Evolutionary conservation across 1,140 invertebrate genomes (phyloP).

Genomic region (Dinoponera quadriceps): DNA sequence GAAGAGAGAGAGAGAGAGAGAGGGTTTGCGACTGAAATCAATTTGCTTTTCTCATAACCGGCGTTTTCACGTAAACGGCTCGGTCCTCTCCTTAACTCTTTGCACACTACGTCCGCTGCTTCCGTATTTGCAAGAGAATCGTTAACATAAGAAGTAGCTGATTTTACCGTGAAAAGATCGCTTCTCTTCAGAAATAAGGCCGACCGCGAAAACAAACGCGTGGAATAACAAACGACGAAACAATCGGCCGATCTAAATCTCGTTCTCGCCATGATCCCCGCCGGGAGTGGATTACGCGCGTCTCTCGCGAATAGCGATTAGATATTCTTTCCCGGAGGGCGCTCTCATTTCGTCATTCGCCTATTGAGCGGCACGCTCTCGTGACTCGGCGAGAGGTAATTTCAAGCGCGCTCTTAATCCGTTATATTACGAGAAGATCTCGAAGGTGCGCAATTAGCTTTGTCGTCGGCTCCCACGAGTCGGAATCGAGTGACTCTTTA

Average conservation of each 20-base stretch:
- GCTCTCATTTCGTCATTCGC: constrained; percentile 10
- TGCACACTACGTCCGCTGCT: not conserved
- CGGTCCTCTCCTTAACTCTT: constrained; percentile 2
- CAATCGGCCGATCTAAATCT: constrained; percentile 20
- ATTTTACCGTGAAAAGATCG: no score
- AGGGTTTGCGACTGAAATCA: constrained; percentile 21
- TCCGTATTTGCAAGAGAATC: not conserved
- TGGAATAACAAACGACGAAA: not conserved
- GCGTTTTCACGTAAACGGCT: not conserved
- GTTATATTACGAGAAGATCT: constrained; percentile 53
- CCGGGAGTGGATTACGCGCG: constrained; percentile 22
- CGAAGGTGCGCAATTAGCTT: constrained; percentile 61
- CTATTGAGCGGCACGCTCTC: constrained; percentile 37
- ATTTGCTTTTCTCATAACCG: constrained; percentile 31
- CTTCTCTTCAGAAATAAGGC: no score
- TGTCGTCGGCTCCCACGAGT: constrained; percentile 25
- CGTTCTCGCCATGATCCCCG: constrained; percentile 6
- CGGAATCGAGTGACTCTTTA: constrained; percentile 51
- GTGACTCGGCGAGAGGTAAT: constrained; percentile 49
- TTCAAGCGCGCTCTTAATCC: constrained; percentile 57
- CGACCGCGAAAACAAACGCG: no score
- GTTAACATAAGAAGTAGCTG: no score
- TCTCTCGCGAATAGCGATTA: constrained; percentile 10
- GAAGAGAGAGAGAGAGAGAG: not conserved
- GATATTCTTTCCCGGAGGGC: not conserved